These are phyloP conservation scores for Mobula birostris DNA, from an alignment of 2,113 vertebrate genomes.

Conservation along the genomic window DNA sequence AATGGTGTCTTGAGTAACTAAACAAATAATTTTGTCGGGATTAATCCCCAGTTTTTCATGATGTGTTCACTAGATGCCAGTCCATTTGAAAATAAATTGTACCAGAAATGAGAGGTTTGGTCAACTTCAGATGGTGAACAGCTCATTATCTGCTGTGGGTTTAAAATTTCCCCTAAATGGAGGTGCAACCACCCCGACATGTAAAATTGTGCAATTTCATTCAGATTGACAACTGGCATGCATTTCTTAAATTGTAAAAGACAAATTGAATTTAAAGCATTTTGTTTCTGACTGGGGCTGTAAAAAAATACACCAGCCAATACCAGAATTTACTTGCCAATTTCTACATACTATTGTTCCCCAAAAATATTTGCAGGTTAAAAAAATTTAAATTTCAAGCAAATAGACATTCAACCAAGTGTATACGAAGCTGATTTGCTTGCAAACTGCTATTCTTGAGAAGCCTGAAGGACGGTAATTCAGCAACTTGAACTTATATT, in stretches of 20 bases:
- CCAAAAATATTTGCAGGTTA: background rate
- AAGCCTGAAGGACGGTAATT: background rate
- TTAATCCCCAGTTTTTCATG: background rate
- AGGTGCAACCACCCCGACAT: background rate
- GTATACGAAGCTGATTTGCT: background rate
- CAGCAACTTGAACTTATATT: conserved; percentile 28
- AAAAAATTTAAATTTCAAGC: background rate
- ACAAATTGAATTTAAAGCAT: background rate
- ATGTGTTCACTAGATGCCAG: background rate
- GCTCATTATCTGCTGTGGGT: background rate
- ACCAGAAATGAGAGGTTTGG: background rate
- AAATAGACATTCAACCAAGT: conserved; percentile 3
- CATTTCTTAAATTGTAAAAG: background rate
- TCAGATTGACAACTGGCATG: background rate
- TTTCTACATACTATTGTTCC: background rate
- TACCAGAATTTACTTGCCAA: conserved; percentile 8
- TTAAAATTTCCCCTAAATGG: background rate
- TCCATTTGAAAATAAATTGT: background rate
- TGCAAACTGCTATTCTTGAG: background rate
- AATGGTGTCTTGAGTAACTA: background rate
- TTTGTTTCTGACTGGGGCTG: background rate
- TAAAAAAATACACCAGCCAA: background rate
- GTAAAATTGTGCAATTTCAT: background rate
- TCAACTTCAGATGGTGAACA: background rate
- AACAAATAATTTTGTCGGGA: background rate